Percentiles rank a stretch among this genome's conserved stretches.
Evolutionary conservation across 2,113 vertebrate species (phyloP).

Genomic region (Mustela lutreola): DNA sequence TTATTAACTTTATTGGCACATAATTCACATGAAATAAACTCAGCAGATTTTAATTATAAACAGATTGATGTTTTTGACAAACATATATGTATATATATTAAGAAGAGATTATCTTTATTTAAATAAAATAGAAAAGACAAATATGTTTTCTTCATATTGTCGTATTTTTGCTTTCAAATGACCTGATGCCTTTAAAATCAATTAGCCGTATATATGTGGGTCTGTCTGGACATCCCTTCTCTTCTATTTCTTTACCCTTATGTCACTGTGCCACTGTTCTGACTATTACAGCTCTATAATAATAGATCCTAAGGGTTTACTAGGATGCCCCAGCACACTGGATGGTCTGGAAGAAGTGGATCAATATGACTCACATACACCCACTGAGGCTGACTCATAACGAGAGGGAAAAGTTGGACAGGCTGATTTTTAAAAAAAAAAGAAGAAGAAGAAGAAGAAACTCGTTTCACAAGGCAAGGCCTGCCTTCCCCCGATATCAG

Average conservation of each 20-base stretch:
- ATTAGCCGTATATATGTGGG: neutral
- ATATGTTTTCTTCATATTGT: neutral
- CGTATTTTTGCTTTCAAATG: neutral
- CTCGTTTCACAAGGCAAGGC: neutral
- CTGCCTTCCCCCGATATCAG: neutral
- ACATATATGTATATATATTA: no score
- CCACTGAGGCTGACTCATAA: neutral
- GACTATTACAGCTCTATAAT: neutral
- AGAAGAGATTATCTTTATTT: neutral
- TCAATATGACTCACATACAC: neutral
- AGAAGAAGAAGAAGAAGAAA: neutral
- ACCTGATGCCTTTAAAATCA: neutral
- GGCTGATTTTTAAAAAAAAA: neutral
- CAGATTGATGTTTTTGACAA: neutral
- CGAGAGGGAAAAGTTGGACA: neutral
- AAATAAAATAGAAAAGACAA: slow-evolving; percentile 9
- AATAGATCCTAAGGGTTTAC: neutral
- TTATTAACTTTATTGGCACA: neutral
- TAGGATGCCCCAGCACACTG: neutral
- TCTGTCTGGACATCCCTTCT: neutral
- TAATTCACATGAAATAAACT: neutral
- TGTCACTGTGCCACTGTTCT: neutral
- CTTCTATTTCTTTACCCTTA: neutral
- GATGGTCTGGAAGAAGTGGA: neutral
- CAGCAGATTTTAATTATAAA: neutral